phyloP scores from a whole-genome alignment of 2,797 vertebrate genomes.

The Sardinella longiceps region DNA sequence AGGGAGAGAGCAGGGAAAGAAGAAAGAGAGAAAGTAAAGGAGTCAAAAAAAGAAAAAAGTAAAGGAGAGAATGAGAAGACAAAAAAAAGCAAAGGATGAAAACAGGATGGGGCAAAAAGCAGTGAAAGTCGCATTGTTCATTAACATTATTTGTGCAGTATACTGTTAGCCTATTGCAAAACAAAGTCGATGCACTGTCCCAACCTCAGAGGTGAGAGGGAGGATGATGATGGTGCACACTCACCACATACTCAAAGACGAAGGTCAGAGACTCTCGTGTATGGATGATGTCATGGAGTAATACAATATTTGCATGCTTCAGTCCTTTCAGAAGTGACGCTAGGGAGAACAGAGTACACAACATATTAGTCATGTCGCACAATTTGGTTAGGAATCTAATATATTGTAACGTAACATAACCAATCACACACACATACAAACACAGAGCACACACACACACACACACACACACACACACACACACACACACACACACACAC shows the following conservation, averaged over 20 bases:
- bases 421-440: neutral
- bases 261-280: conserved; percentile 86
- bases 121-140: neutral
- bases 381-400: too few relatives aligned
- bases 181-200: too few relatives aligned
- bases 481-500: neutral
- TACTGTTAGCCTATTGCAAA: neutral
- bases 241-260: conserved; percentile 92
- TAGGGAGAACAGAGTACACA: conserved; percentile 59
- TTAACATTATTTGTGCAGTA: neutral
- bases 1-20: neutral
- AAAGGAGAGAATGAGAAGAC: conserved; percentile 44
- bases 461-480: neutral
- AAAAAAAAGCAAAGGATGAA: conserved; percentile 39
- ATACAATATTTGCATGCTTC: conserved; percentile 90
- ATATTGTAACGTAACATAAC: neutral
- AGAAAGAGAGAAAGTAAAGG: conserved; percentile 26
- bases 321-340: conserved; percentile 89
- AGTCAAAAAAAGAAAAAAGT: neutral
- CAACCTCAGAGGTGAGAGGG: neutral
- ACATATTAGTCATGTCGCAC: neutral
- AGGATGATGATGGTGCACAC: conserved; percentile 48
- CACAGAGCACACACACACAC: neutral
- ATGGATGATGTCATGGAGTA: conserved; percentile 92
- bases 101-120: conserved; percentile 31